A percentile compares a stretch with the other conserved stretches of the same genome.
phyloP scores from a whole-genome alignment of 2,888 invertebrate species.

The Pharmacophagus antenor region DNA sequence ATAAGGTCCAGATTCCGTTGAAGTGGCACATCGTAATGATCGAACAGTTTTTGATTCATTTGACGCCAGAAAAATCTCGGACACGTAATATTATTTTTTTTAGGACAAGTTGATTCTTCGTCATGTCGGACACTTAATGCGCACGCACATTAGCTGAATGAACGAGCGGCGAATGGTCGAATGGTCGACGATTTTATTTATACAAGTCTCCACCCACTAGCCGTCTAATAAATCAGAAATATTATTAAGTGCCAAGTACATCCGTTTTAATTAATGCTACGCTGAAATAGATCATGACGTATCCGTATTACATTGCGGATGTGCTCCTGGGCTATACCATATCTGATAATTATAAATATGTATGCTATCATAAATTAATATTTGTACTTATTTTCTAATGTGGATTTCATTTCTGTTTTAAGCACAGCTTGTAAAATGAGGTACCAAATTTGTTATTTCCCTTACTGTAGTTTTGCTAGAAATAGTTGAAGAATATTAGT shows the following conservation, averaged over 20 bases:
- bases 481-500: not conserved
- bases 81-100: slow-evolving; percentile 16
- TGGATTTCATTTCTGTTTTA: not conserved
- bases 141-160: slow-evolving; percentile 8
- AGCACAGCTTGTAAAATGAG: not conserved
- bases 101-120: slow-evolving; percentile 1
- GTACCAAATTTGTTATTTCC: not conserved
- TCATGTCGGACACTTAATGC: not conserved
- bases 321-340: slow-evolving; percentile 30
- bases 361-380: slow-evolving; percentile 16
- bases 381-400: not conserved
- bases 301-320: slow-evolving; percentile 49
- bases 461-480: not conserved
- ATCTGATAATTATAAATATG: slow-evolving; percentile 28
- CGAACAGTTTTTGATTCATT: slow-evolving; percentile 22
- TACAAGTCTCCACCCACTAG: slow-evolving; percentile 53
- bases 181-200: slow-evolving; percentile 35
- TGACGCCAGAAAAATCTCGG: slow-evolving; percentile 9
- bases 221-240: slow-evolving; percentile 59
- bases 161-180: slow-evolving; percentile 26
- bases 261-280: slow-evolving; percentile 67
- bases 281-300: slow-evolving; percentile 43
- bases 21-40: slow-evolving; percentile 16
- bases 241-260: slow-evolving; percentile 57
- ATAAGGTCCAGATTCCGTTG: slow-evolving; percentile 18